Base-by-base conservation (phyloP, 2,888 invertebrate genomes). In the Aplocera efformata region DNA sequence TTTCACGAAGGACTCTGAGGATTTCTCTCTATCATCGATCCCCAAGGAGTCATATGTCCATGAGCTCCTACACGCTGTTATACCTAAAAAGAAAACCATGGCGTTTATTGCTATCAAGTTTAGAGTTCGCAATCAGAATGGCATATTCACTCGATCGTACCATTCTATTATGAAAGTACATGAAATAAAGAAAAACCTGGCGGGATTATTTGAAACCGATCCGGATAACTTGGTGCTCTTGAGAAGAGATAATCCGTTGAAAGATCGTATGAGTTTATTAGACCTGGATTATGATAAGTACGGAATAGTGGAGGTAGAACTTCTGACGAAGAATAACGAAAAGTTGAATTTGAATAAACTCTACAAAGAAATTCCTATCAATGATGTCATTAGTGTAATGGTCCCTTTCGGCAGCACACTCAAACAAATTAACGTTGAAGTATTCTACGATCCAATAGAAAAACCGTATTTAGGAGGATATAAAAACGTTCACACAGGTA, bases 391-490 rank as follows among this genome's bases (percentile, higher is more conserved):
- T 34, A 79, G 77, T 8, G 85, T 89, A 1, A 69, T 69, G 41
- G 80, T 89, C 10, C 84, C 82, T 0, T 76, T 79, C 45, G 89
- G 86, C 2, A 63, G 53, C 33, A 74, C 72, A 1, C 23, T 74
- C 1, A 86, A 80, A 51, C 76, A 81, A 56, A 64, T 89, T 6
- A 89, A 85, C 53, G 89, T 89, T 7, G 89, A 89, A 71, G 72
- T 89, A 63, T 86, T 85, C 53, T 77, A 71, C 6, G 72, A 79
- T 11, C 72, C 71, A 0, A 92, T 93, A 23, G 67, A 86, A 25
- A 97, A 96, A 67, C 94, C 95, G 0, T 94, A 92, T 79, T 77
- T 94, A 53, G 96, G 96, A 33, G 97, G 97, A 21, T 97, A 94
- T 77, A 88, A 90, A 44, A 91, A 97, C 72, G 90, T 90, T 53